These are phyloP conservation scores for Hypomesus transpacificus DNA, from an alignment of 2,113 vertebrate species.

Conservation along the genomic window DNA sequence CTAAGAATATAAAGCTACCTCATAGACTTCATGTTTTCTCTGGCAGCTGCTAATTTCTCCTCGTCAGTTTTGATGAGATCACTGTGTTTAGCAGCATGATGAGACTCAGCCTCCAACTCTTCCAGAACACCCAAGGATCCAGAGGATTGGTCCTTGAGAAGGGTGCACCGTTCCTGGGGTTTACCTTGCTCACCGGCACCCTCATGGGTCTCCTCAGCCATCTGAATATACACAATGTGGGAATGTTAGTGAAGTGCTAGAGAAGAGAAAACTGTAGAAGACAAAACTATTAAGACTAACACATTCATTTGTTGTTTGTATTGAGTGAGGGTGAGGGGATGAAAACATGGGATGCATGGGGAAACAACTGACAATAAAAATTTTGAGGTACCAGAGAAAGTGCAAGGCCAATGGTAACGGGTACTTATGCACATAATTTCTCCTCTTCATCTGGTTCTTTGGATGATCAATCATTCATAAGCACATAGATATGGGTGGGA, in stretches of 20 bases:
- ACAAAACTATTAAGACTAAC: background rate
- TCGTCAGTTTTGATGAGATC: conserved; percentile 37
- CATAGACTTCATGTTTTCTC: conserved; percentile 42
- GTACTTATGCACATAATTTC: too few species aligned
- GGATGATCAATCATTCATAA: conserved; percentile 32
- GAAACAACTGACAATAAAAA: too few species aligned
- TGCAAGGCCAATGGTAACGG: too few species aligned
- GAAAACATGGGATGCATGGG: too few species aligned
- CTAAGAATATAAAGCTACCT: conserved; percentile 67
- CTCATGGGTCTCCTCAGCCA: conserved; percentile 22
- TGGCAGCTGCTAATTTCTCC: conserved; percentile 24
- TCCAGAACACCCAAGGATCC: conserved; percentile 35
- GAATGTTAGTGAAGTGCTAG: background rate
- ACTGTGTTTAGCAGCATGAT: conserved; percentile 25
- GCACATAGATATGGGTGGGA: conserved; percentile 8
- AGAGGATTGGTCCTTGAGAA: conserved; percentile 18
- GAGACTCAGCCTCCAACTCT: background rate
- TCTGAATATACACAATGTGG: background rate
- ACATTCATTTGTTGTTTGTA: too few species aligned
- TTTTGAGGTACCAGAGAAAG: too few species aligned
- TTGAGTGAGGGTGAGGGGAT: too few species aligned
- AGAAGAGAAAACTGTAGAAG: background rate
- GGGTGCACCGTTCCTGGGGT: conserved; percentile 27
- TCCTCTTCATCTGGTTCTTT: too few species aligned
- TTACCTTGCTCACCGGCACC: conserved; percentile 16